Evolutionary conservation across 2,888 invertebrate genomes (phyloP).

Genomic region (Agrochola lychnidis): DNA sequence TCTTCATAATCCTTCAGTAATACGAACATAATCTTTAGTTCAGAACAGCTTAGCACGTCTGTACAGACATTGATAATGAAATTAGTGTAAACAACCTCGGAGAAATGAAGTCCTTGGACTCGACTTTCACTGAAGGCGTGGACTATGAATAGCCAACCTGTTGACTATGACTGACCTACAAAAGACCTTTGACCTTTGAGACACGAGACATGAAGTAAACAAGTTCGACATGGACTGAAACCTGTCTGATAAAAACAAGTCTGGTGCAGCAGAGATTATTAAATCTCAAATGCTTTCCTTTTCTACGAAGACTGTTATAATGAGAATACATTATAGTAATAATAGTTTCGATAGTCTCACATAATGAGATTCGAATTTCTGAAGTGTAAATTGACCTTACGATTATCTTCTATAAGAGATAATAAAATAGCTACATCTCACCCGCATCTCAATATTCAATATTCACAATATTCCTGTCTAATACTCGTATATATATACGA

Average conservation of each 20-base stretch:
- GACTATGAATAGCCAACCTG: constrained; percentile 46
- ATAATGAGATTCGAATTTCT: not conserved
- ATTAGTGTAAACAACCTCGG: constrained; percentile 37
- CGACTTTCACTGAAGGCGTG: constrained; percentile 54
- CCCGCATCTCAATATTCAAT: too few species aligned
- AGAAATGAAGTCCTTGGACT: constrained; percentile 56
- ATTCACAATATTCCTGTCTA: too few species aligned
- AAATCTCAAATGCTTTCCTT: constrained; percentile 52
- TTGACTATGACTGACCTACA: constrained; percentile 50
- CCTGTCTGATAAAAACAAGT: constrained; percentile 46
- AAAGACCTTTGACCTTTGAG: constrained; percentile 50
- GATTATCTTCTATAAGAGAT: not conserved
- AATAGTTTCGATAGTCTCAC: not conserved
- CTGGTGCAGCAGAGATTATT: constrained; percentile 29
- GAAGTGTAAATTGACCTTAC: not conserved
- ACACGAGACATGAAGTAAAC: constrained; percentile 45
- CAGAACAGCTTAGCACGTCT: constrained; percentile 21
- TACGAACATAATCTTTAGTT: constrained; percentile 15
- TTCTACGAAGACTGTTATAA: constrained; percentile 34
- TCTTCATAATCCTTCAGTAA: constrained; percentile 1
- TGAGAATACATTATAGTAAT: not conserved
- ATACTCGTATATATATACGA: too few species aligned
- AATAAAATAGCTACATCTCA: not conserved
- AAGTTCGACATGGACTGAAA: constrained; percentile 42
- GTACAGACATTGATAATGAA: constrained; percentile 38